Evolutionary conservation across 2,888 invertebrate genomes (phyloP).

Genomic region (Hirtodrosophila trivittata): DNA sequence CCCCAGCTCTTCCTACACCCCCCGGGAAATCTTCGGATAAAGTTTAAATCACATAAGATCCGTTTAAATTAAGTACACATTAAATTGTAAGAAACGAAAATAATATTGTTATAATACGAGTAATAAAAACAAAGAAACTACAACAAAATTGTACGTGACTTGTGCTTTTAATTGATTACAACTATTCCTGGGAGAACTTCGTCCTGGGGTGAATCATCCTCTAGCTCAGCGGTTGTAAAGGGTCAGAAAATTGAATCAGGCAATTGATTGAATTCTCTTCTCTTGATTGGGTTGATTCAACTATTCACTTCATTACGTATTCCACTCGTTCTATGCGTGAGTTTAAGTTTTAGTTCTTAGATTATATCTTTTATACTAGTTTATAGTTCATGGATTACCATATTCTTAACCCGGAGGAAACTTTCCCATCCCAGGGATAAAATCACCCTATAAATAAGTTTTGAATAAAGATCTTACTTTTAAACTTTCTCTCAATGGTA

Average conservation of each 20-base stretch:
- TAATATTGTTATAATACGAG: neutral
- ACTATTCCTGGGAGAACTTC: slow-evolving; percentile 9
- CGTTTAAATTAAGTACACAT: slow-evolving; percentile 31
- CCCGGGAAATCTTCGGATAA: slow-evolving; percentile 8
- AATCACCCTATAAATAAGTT: too few species aligned
- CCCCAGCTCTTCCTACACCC: neutral
- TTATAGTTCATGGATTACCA: too few species aligned
- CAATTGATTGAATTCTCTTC: neutral
- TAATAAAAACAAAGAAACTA: neutral
- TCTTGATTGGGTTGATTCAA: too few species aligned
- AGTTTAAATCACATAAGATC: slow-evolving; percentile 27
- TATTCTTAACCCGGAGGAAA: too few species aligned
- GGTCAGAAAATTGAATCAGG: neutral
- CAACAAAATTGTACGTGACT: slow-evolving; percentile 23
- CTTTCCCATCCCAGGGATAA: too few species aligned
- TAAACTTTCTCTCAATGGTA: too few species aligned
- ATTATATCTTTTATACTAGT: too few species aligned
- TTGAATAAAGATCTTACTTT: too few species aligned
- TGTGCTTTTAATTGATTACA: slow-evolving; percentile 1
- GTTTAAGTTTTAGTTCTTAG: neutral
- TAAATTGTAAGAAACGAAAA: slow-evolving; percentile 25
- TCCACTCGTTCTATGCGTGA: neutral
- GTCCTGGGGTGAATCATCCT: neutral
- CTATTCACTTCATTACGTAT: too few species aligned
- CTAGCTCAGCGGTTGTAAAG: too few species aligned